Percentiles rank a stretch among this genome's conserved stretches.
phyloP scores from a whole-genome alignment of 2,797 vertebrate genomes.

The Helicolenus hilgendorfi region DNA sequence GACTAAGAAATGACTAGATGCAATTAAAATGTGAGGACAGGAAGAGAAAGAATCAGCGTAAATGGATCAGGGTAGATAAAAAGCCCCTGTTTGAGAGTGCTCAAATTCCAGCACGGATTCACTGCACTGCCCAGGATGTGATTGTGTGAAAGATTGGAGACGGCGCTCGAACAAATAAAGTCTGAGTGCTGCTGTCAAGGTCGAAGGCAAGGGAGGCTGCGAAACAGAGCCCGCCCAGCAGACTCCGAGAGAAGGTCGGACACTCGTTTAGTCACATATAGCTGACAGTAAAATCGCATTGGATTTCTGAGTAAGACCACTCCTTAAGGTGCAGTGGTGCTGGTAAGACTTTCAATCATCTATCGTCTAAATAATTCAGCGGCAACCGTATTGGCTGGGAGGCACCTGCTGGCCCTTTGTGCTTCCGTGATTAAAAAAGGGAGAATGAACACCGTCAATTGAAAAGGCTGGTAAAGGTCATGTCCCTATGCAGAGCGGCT shows the following conservation, averaged over 20 bases:
- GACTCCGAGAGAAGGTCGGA: background rate
- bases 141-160: conserved; percentile 1
- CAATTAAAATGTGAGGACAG: conserved; percentile 22
- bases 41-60: background rate
- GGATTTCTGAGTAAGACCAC: background rate
- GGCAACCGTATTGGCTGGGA: conserved; percentile 31
- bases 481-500: conserved; percentile 37
- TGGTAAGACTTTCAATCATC: conserved; percentile 48
- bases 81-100: background rate
- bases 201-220: background rate
- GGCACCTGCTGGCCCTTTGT: conserved; percentile 28
- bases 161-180: conserved; percentile 8
- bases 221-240: background rate
- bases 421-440: conserved; percentile 56
- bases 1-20: background rate
- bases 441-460: conserved; percentile 33
- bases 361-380: conserved; percentile 75
- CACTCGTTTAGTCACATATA: conserved; percentile 3
- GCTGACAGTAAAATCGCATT: background rate
- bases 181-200: conserved; percentile 40
- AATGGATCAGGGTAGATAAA: conserved; percentile 15
- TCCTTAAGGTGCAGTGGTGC: background rate
- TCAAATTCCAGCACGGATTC: conserved; percentile 15
- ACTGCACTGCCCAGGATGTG: background rate
- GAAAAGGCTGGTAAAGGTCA: conserved; percentile 71